Base-by-base conservation (phyloP, 1,140 invertebrate genomes). In the Acyrthosiphon pisum region DNA sequence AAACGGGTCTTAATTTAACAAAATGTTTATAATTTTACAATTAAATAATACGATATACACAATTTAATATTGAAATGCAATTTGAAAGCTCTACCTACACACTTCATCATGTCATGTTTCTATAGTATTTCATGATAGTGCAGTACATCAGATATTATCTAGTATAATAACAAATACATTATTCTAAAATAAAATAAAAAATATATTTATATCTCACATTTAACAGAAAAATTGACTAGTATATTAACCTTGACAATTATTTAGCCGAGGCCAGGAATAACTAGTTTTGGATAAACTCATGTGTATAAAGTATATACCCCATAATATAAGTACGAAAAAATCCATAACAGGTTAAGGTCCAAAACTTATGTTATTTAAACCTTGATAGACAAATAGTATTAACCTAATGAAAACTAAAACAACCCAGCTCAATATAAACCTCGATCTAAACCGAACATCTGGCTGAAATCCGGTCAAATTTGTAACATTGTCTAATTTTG, bases 251-350 rank as follows among this genome's bases (percentile, higher is more conserved):
- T 53, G 48, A 88, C 87, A 88, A 88, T 50, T 53, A 50, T 48
- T 50, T 37, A 88, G 20, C n/a, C 87, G n/a, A 88, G 87, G 46
- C n/a, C 87, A 88, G 20, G 48, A 88, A 88, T 76, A 76, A 88
- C 87, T 23, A 88, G 87, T 88, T 88, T 88, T 53, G 22, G n/a
- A 88, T 88, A 88, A 88, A 88, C 84, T 88, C 1, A n/a, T 23
- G 46, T 88, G 9, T 35, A 50, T 23, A 50, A 53, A 50, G 23
- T 53, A 53, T 53, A 53, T 35, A 35, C 50, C 46, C 87, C n/a
- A 48, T 35, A 53, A 4, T 37, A 37, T 88, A 88, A 50, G 41
- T 88, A 88, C 46, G 20, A 88, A 50, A 41, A 48, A 88, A n/a
- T 46, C 8, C 20, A 35, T 35, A 88, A 88, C 87, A 50, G n/a